A percentile compares a stretch with the other conserved stretches of the same genome.
Conservation (phyloP, 1,140 invertebrate genomes). For the Cephus cinctus region DNA sequence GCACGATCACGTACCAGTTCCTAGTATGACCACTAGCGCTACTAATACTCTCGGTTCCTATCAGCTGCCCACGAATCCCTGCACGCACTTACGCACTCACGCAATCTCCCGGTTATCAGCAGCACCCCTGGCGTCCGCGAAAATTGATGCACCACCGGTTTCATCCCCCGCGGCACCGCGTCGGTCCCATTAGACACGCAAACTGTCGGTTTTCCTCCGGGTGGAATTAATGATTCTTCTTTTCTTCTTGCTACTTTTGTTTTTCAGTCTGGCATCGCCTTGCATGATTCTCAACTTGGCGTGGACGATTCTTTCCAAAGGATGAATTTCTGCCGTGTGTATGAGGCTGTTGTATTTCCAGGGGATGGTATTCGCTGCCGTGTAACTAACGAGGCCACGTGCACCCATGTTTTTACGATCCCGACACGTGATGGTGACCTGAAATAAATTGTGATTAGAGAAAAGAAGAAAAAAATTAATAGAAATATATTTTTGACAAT, state of each 20-base stretch:
- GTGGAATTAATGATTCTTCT: too few species aligned
- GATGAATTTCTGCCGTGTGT: background rate
- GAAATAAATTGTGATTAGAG: too few species aligned
- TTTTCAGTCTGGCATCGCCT: background rate
- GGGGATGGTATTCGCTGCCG: too few species aligned
- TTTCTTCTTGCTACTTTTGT: background rate
- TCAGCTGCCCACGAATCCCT: background rate
- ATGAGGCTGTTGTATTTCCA: too few species aligned
- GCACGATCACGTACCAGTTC: too few species aligned
- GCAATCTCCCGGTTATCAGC: constrained; percentile 31
- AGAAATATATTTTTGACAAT: too few species aligned
- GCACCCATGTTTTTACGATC: too few species aligned
- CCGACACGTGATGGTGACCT: too few species aligned
- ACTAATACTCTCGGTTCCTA: too few species aligned
- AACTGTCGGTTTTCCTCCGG: constrained; percentile 16
- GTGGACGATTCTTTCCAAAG: background rate
- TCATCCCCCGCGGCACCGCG: background rate
- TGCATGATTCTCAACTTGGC: background rate
- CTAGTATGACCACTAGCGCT: too few species aligned
- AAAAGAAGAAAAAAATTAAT: too few species aligned
- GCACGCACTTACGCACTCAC: constrained; percentile 17
- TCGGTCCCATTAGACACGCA: constrained; percentile 15
- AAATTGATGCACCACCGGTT: constrained; percentile 32
- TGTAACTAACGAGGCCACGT: too few species aligned
- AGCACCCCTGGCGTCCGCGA: constrained; percentile 28